Evolutionary conservation across 2,113 vertebrate genomes (phyloP).

Genomic region (Bujurquina vittata): DNA sequence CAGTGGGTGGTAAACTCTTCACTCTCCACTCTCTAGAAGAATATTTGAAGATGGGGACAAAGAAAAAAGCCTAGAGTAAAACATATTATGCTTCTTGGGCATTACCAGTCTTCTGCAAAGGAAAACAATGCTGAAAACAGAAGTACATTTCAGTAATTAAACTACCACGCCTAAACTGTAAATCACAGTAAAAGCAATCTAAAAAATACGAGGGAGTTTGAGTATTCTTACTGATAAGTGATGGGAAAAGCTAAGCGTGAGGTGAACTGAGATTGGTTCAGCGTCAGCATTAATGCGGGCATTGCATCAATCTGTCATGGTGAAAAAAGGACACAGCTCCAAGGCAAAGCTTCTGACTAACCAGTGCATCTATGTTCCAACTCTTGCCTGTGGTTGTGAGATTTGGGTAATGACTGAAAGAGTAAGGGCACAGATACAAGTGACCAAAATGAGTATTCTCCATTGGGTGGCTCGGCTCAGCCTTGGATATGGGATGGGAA

Average conservation of each 20-base stretch:
- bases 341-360: neutral
- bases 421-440: neutral
- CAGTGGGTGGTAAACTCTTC: neutral
- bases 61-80: neutral
- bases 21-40: neutral
- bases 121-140: neutral
- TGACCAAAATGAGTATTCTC: neutral
- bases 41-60: neutral
- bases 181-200: neutral
- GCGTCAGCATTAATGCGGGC: neutral
- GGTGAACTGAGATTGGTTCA: neutral
- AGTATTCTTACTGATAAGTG: neutral
- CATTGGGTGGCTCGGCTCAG: neutral
- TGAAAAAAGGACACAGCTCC: neutral
- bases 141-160: neutral
- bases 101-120: neutral
- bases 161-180: neutral
- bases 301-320: neutral
- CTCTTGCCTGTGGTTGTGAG: neutral
- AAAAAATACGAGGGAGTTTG: neutral
- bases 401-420: neutral
- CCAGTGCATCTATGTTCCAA: neutral
- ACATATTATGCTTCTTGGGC: neutral
- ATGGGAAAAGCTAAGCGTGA: neutral
- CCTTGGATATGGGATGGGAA: neutral